Evolutionary conservation across 2,888 invertebrate genomes (phyloP).

Genomic region (Lutraria lutraria): DNA sequence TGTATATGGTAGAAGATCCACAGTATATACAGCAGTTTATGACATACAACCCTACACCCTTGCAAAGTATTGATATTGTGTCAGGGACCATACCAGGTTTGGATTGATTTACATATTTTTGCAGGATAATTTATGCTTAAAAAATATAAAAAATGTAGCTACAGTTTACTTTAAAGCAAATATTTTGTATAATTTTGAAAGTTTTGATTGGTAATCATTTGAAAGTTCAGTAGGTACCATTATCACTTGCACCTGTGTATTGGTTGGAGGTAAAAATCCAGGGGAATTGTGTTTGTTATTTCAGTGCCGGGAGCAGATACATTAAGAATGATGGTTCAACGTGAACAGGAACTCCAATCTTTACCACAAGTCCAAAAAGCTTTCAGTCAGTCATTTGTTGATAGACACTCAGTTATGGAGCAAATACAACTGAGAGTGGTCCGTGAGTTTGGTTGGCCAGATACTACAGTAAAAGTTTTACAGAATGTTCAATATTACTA

Average conservation of each 20-base stretch:
- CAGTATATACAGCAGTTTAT: constrained; percentile 75
- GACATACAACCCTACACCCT: constrained; percentile 68
- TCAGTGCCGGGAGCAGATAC: constrained; percentile 92
- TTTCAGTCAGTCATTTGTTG: constrained; percentile 90
- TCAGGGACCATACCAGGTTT: constrained; percentile 86
- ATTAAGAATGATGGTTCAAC: constrained; percentile 93
- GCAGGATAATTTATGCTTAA: no score
- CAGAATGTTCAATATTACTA: constrained; percentile 83
- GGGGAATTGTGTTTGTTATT: not conserved
- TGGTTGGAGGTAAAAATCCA: no score
- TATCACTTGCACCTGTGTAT: no score
- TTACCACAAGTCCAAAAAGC: constrained; percentile 94
- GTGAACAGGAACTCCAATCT: constrained; percentile 94
- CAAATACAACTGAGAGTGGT: constrained; percentile 95
- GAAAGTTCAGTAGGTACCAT: no score
- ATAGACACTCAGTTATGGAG: constrained; percentile 92
- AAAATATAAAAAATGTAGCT: no score
- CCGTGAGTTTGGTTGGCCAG: constrained; percentile 97
- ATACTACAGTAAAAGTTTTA: constrained; percentile 93
- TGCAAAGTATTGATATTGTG: constrained; percentile 84
- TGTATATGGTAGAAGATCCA: constrained; percentile 93
- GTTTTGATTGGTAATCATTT: no score
- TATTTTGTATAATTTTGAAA: no score
- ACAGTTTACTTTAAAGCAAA: no score
- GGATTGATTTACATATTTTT: not conserved